Conservation (phyloP, 2,888 invertebrate genomes). For the Himalopsyche tibetana region DNA sequence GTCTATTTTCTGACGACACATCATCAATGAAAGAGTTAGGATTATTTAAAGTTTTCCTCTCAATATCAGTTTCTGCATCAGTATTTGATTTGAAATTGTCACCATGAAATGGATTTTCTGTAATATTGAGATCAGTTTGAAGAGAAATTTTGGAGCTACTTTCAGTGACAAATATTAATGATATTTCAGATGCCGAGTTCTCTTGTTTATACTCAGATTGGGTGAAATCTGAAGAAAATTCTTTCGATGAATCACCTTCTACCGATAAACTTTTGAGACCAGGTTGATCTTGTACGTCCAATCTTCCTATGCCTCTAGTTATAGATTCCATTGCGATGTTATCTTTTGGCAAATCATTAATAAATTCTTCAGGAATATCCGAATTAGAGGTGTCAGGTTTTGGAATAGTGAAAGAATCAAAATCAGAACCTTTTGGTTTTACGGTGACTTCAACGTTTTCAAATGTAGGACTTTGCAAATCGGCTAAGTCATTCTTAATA, state of each 20-base stretch:
- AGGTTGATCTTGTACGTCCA: not conserved
- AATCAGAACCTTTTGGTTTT: not conserved
- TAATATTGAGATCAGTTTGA: conserved; percentile 55
- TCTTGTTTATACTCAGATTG: not conserved
- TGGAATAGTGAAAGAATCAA: not conserved
- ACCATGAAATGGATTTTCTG: conserved; percentile 48
- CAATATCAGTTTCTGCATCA: not conserved
- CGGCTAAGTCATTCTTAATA: not conserved
- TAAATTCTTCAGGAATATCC: not conserved
- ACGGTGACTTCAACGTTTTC: not conserved
- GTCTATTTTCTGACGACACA: no score
- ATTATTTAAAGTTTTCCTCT: not conserved
- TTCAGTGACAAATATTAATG: conserved; percentile 57
- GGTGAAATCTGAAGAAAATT: not conserved
- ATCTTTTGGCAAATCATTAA: not conserved
- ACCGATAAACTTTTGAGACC: no score
- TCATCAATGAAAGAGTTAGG: no score
- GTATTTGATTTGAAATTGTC: not conserved
- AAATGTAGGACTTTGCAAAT: not conserved
- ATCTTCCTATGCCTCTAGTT: not conserved
- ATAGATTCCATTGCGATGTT: not conserved
- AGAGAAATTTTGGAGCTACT: conserved; percentile 54
- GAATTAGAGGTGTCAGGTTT: not conserved
- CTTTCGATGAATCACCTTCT: not conserved
- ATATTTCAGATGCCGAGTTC: not conserved